Conservation (phyloP, 2,113 vertebrate genomes). For the Tetrao urogallus region DNA sequence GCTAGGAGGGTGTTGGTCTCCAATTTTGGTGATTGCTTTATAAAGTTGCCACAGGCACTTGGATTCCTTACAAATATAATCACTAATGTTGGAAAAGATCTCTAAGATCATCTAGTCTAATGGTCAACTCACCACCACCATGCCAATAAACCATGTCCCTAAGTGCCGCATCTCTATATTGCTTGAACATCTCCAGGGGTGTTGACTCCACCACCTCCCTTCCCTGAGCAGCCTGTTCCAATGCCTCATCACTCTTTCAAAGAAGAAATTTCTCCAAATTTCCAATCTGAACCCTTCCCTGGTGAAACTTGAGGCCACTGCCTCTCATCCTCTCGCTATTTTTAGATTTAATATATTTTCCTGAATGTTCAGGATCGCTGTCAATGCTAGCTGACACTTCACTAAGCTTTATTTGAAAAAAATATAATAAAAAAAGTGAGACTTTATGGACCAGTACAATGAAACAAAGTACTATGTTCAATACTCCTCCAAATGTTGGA, state of each 20-base stretch:
- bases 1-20: background rate
- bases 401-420: background rate
- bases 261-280: background rate
- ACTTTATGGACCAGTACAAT: background rate
- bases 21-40: too few species aligned
- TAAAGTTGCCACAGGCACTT: too few species aligned
- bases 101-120: too few species aligned
- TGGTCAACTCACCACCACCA: too few species aligned
- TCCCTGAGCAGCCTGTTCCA: too few species aligned
- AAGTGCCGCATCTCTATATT: too few species aligned
- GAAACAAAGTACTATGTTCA: background rate
- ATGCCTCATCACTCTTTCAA: too few species aligned
- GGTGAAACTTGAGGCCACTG: background rate
- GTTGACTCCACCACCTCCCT: too few species aligned
- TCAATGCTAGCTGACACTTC: background rate
- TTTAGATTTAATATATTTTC: background rate
- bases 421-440: background rate
- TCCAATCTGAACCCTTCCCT: background rate
- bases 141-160: too few species aligned
- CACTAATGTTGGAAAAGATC: too few species aligned
- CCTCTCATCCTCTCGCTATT: background rate
- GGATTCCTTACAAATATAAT: background rate
- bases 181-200: too few species aligned
- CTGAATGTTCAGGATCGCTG: background rate
- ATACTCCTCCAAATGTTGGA: background rate